Conservation (phyloP, 2,888 invertebrate species). For the Metopia argyrocephala region DNA sequence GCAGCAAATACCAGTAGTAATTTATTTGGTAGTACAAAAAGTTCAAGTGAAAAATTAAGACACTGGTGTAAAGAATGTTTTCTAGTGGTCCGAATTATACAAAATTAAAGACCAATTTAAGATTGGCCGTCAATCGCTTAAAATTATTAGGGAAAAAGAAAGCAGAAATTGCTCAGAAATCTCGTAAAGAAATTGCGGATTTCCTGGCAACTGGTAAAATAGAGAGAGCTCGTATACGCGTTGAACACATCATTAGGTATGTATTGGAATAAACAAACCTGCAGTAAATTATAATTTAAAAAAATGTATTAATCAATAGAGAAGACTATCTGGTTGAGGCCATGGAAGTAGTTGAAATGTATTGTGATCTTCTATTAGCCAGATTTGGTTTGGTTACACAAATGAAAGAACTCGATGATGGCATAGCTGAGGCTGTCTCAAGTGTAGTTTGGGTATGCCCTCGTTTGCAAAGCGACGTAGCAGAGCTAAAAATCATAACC, state of each 20-base stretch:
- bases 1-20: background rate
- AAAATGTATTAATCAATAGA: conserved; percentile 77
- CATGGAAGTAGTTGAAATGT: conserved; percentile 99
- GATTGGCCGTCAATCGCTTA: conserved; percentile 94
- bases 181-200: conserved; percentile 96
- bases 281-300: background rate
- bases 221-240: conserved; percentile 96
- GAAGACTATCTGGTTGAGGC: conserved; percentile 99
- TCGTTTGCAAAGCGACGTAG: conserved; percentile 90
- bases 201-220: conserved; percentile 91
- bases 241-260: conserved; percentile 96
- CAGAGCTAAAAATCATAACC: conserved; percentile 88
- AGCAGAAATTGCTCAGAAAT: conserved; percentile 96
- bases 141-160: conserved; percentile 98
- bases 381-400: conserved; percentile 97
- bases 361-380: conserved; percentile 96
- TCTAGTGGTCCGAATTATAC: conserved; percentile 95
- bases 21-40: background rate
- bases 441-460: conserved; percentile 96
- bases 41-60: background rate
- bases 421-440: conserved; percentile 96
- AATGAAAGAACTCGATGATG: conserved; percentile 97
- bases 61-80: conserved; percentile 86
- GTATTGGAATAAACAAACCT: background rate
- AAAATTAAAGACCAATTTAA: conserved; percentile 97